A percentile compares a stretch with the other conserved stretches of the same genome.
Evolutionary conservation across 23 tunicate species (phyloP).

Genomic region (Trididemnum nubilum): DNA sequence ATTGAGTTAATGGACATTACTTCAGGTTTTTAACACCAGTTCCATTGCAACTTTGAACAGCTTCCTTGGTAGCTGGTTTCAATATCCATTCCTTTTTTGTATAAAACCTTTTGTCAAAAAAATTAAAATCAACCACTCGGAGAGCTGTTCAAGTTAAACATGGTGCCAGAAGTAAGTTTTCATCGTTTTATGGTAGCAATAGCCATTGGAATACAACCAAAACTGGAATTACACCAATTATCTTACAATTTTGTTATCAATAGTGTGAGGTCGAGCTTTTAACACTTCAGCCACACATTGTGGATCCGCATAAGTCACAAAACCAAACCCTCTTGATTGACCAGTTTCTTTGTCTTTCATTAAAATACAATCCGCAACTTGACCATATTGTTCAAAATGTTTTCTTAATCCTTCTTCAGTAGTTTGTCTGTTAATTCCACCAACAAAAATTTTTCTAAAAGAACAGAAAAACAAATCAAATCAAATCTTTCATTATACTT

Average conservation of each 20-base stretch:
- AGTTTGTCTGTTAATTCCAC: slow-evolving; percentile 81
- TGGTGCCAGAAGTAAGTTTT: no score
- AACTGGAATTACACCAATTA: not conserved
- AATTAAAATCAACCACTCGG: no score
- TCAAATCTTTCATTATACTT: not conserved
- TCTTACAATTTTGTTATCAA: slow-evolving; percentile 73
- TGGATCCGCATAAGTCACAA: slow-evolving; percentile 69
- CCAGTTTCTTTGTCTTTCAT: slow-evolving; percentile 84
- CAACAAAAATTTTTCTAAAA: slow-evolving; percentile 89
- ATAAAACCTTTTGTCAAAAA: no score
- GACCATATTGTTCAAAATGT: slow-evolving; percentile 66
- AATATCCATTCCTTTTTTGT: no score
- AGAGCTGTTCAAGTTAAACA: no score
- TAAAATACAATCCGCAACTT: slow-evolving; percentile 69
- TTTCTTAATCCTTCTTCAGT: slow-evolving; percentile 56
- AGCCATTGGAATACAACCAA: not conserved
- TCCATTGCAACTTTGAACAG: no score
- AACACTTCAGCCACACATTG: slow-evolving; percentile 61
- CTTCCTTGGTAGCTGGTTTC: no score
- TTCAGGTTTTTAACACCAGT: no score
- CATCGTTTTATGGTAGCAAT: no score
- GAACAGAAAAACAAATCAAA: not conserved
- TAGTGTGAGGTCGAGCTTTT: slow-evolving; percentile 71
- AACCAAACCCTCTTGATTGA: slow-evolving; percentile 86
- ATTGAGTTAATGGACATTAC: no score